Base-by-base conservation (phyloP, 2,797 vertebrate species). In the Bradypodion ventrale region DNA sequence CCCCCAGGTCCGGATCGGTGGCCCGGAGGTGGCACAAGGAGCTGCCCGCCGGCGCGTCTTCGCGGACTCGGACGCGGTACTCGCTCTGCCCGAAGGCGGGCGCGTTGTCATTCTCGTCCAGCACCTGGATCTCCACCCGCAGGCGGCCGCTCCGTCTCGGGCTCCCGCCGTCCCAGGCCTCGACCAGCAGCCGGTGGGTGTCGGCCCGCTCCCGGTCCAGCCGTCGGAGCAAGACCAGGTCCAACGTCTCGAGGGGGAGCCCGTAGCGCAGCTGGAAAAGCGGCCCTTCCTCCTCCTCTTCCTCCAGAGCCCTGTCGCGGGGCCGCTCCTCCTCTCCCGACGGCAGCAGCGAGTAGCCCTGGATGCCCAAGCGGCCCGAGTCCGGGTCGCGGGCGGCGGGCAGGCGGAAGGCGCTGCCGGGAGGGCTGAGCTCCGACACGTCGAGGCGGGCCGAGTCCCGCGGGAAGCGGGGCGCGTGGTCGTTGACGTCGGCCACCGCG, bases 101-200 rank as follows among this genome's bases (percentile, higher is more conserved):
- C 0, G 97, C 95, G 89, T 98, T 98, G 94, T 99, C 98, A 35
- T 99, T 99, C 94, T 98, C 98, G 73, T 99, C 98, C 91, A 97
- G 89, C 37, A 99, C 95, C 4, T 83, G 91, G 79, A 99, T 75
- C 25, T 94, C 94, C 32, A 98, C 95, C 29, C 79, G 94, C 56
- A 98, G 91, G 7, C 85, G 93, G 37, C 97, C 98, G 0, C 95
- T 96, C 89, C 94, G 96, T 56, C 93, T 95, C 0, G 98, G 98
- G 74, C 94, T 87, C 49, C 97, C 98, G 0, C 97, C 97, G 89
- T 99, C 98, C 88, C 97, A 98, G 2, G 97, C 97, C 88, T 98
- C 97, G 1, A 99, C 93, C 68, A 94, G 93, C 85, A 99, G 89
- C 25, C 92, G 91, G 87, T 97, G 98, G 12, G 88, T 90, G 19